These are phyloP conservation scores for Pseudochirops corinnae DNA, from an alignment of 2,797 vertebrate genomes.

Conservation along the genomic window DNA sequence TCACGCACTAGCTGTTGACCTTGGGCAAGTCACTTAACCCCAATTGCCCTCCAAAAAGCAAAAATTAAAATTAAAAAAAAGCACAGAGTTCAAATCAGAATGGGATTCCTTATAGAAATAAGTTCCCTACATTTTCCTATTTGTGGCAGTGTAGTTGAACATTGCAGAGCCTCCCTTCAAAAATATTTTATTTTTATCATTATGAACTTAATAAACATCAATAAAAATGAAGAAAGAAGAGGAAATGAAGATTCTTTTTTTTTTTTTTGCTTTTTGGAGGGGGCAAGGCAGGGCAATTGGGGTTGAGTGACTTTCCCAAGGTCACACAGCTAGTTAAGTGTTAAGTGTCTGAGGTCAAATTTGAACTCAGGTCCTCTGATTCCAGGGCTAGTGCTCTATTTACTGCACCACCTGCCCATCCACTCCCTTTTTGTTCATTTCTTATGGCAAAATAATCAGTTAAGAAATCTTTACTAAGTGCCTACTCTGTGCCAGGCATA, in stretches of 20 bases:
- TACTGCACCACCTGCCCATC: too few relatives aligned
- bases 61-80: too few relatives aligned
- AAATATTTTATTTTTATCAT: neutral
- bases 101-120: neutral
- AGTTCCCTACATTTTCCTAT: neutral
- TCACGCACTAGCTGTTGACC: too few relatives aligned
- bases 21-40: too few relatives aligned
- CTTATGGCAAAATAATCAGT: neutral
- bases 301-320: too few relatives aligned
- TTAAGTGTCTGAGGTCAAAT: too few relatives aligned
- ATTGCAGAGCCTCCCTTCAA: neutral
- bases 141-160: neutral
- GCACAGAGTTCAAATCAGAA: neutral
- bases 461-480: neutral
- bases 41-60: too few relatives aligned
- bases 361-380: neutral
- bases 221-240: neutral
- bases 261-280: neutral
- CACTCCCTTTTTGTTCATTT: neutral
- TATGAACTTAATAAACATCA: neutral
- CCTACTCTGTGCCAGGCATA: neutral
- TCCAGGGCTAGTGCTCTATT: neutral
- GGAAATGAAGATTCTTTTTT: neutral
- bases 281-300: too few relatives aligned
- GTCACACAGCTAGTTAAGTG: neutral